A percentile compares a stretch with the other conserved stretches of the same genome.
Conservation (phyloP, 2,113 vertebrate genomes). For the Urocynchramus pylzowi region DNA sequence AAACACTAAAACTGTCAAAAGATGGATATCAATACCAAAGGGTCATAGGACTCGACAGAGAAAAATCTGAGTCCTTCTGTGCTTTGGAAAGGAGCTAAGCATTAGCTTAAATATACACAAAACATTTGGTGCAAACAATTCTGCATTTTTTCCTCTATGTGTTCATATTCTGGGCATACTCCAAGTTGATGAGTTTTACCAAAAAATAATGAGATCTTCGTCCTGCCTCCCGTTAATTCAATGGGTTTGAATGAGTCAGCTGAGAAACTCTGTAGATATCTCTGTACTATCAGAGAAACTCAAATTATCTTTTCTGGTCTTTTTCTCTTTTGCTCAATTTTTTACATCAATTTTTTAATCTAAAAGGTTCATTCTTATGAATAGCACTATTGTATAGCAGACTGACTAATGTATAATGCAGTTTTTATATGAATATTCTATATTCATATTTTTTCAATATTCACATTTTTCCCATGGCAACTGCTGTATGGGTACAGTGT, state of each 20-base stretch:
- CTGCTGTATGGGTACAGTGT: background rate
- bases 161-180: background rate
- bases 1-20: background rate
- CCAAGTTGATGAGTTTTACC: background rate
- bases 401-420: background rate
- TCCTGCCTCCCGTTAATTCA: background rate
- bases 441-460: background rate
- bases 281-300: background rate
- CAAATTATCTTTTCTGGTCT: background rate
- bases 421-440: background rate
- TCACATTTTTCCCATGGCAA: background rate
- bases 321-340: background rate
- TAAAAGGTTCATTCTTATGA: background rate
- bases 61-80: background rate
- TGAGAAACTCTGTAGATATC: background rate
- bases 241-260: background rate
- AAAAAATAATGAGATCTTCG: background rate
- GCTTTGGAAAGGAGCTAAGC: background rate
- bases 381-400: background rate
- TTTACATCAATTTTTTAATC: background rate
- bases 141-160: background rate
- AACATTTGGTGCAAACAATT: background rate
- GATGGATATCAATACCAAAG: background rate
- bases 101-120: background rate
- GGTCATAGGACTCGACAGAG: background rate